These are phyloP conservation scores for Tanytarsus gracilentus DNA, from an alignment of 2,888 invertebrate species.

Conservation along the genomic window DNA sequence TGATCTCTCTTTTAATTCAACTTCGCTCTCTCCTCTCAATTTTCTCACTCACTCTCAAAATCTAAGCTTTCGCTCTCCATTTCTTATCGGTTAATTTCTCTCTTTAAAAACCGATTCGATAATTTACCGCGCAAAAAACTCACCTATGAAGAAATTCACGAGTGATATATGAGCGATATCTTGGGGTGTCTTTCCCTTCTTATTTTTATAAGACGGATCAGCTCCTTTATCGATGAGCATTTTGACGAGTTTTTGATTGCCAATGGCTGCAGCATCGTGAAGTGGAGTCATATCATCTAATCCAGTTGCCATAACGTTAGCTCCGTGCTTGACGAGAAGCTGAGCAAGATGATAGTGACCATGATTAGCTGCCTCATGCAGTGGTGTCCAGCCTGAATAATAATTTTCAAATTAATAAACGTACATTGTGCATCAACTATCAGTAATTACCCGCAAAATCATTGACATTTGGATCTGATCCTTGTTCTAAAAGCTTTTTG, in stretches of 20 bases:
- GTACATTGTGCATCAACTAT: not conserved
- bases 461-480: conserved; percentile 64
- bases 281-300: conserved; percentile 71
- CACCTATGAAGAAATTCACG: conserved; percentile 43
- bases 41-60: not conserved
- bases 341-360: conserved; percentile 64
- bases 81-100: not conserved
- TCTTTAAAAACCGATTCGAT: not conserved
- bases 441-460: conserved; percentile 66
- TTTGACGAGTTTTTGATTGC: conserved; percentile 61
- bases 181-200: conserved; percentile 59
- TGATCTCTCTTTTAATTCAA: too few relatives aligned
- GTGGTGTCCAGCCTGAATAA: conserved; percentile 66
- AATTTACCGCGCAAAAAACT: not conserved
- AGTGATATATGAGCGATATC: conserved; percentile 56
- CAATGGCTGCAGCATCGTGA: conserved; percentile 69
- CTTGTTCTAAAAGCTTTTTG: conserved; percentile 61
- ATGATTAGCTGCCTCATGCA: conserved; percentile 77
- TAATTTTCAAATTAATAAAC: not conserved
- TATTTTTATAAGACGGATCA: conserved; percentile 58
- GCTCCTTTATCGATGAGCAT: conserved; percentile 64
- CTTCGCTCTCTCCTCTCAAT: not conserved
- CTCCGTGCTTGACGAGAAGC: conserved; percentile 63
- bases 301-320: conserved; percentile 68
- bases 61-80: not conserved